Conservation (phyloP, 2,888 invertebrate species). For the Thumatha senex region DNA sequence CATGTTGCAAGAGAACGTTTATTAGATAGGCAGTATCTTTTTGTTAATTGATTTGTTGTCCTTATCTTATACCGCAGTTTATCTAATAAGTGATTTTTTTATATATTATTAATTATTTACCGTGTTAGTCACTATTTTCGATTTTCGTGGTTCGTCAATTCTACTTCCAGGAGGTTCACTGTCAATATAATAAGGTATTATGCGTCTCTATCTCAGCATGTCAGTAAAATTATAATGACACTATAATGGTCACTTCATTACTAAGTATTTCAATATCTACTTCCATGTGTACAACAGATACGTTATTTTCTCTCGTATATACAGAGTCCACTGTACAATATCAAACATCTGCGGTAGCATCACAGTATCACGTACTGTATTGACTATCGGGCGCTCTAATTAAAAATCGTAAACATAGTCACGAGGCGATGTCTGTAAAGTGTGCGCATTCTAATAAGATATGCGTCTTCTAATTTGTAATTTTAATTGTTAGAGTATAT, state of each 20-base stretch:
- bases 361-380: slow-evolving; percentile 35
- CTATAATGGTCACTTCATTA: not conserved
- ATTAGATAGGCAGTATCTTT: too few relatives aligned
- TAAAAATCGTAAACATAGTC: slow-evolving; percentile 62
- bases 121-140: too few relatives aligned
- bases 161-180: too few relatives aligned
- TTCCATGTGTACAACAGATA: not conserved
- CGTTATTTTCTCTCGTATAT: slow-evolving; percentile 3
- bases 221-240: too few relatives aligned
- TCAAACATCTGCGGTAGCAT: slow-evolving; percentile 23
- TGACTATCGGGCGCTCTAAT: slow-evolving; percentile 48
- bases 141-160: too few relatives aligned
- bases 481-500: slow-evolving; percentile 2
- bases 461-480: slow-evolving; percentile 18
- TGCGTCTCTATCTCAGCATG: not conserved
- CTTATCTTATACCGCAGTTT: too few relatives aligned
- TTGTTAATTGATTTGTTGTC: too few relatives aligned
- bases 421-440: slow-evolving; percentile 36
- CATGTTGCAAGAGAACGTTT: too few relatives aligned
- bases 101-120: too few relatives aligned
- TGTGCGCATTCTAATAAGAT: slow-evolving; percentile 39
- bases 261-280: not conserved
- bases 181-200: too few relatives aligned
- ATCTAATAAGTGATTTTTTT: too few relatives aligned
- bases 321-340: slow-evolving; percentile 27